Evolutionary conservation across 2,888 invertebrate genomes (phyloP), one percentile per base, ranked within the genome.

Genomic region (Phorcus lineatus): DNA sequence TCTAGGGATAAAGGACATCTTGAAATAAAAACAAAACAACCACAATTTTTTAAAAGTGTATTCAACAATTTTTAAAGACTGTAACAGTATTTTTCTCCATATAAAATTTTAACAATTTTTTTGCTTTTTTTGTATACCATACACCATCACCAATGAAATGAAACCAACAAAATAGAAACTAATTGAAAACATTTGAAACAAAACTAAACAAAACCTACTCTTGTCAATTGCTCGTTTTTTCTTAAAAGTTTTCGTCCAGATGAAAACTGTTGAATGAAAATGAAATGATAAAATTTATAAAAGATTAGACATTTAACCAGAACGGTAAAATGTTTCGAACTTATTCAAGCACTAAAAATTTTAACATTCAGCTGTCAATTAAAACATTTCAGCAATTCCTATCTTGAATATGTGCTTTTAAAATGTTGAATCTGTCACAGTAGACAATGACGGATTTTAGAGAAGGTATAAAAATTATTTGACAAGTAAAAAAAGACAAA

Each of bases 41-140:
- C 16, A n/a, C 2, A 24, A 16, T 24, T 16, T 62, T 62, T 13
- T 24, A 62, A 62, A 62, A 62, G 24, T 62, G 24, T 62, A 62
- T 62, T 62, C 28, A 62, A 62, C 62, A 62, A 62, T 19, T 62
- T n/a, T 62, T 62, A 62, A 62, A 62, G 62, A 62, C 24, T 28
- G 62, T 62, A 62, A 62, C 62, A 62, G 24, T 28, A 28, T 28
- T 62, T 62, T 62, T 62, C 28, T 24, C 62, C 11, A 28, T 28
- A 62, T 28, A 62, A 62, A 62, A 62, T 62, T 28, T 62, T 62
- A 11, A 28, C 11, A 1, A 22, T 24, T 62, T 62, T 62, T 62
- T 62, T 62, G 11, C 28, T 11, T 57, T 62, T 62, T 62, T 62
- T 57, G 24, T 62, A 24, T 62, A 62, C 16, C 62, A 62, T 62